Evolutionary conservation across 2,797 vertebrate species (phyloP).

Genomic region (Florisuga fusca): DNA sequence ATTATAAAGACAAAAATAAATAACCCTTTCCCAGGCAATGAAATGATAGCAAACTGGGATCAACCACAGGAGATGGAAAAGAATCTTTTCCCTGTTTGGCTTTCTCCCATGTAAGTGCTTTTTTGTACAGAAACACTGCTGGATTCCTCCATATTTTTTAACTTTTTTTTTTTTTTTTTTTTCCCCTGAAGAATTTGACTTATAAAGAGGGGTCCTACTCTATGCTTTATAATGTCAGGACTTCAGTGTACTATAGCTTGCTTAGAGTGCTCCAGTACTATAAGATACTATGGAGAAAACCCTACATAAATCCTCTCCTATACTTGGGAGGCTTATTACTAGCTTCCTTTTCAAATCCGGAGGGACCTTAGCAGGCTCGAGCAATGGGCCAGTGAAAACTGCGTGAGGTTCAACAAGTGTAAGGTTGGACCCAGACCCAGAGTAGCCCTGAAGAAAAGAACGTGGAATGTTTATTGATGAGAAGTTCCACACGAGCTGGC

Average conservation of each 20-base stretch:
- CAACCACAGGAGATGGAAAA: not conserved
- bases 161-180: not conserved
- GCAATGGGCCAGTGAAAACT: not conserved
- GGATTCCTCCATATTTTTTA: not conserved
- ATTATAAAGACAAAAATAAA: constrained; percentile 12
- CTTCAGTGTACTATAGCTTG: not conserved
- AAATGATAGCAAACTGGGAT: not conserved
- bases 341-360: not conserved
- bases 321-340: not conserved
- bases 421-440: too few relatives aligned
- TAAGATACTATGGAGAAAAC: not conserved
- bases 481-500: too few relatives aligned
- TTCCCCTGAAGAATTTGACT: not conserved
- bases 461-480: too few relatives aligned
- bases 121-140: not conserved
- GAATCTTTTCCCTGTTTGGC: not conserved
- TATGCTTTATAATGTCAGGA: not conserved
- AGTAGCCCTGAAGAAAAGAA: too few relatives aligned
- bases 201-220: not conserved
- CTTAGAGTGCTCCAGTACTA: not conserved
- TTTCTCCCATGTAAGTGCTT: not conserved
- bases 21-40: not conserved
- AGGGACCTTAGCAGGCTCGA: too few relatives aligned
- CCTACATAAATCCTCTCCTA: not conserved
- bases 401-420: too few relatives aligned